These are phyloP conservation scores for Pseudoatta argentina DNA, from an alignment of 1,140 invertebrate species.

Conservation along the genomic window DNA sequence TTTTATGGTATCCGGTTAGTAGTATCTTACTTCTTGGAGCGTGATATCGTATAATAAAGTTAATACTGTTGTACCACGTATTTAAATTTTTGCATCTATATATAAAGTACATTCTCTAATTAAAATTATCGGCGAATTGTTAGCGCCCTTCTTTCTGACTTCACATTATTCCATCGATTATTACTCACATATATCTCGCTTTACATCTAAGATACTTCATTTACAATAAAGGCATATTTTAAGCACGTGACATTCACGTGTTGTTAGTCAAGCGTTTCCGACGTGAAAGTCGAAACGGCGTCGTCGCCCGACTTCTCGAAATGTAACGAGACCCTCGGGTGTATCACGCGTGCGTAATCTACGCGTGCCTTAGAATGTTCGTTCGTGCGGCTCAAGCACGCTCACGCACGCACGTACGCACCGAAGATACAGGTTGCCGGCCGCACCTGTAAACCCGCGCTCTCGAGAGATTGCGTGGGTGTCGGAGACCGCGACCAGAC, in stretches of 20 bases:
- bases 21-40: not conserved
- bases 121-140: not conserved
- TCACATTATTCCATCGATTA: not conserved
- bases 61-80: not conserved
- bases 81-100: not conserved
- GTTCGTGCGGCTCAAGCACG: constrained; percentile 65
- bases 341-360: constrained; percentile 63
- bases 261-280: constrained; percentile 41
- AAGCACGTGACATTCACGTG: constrained; percentile 31
- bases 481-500: constrained; percentile 79
- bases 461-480: constrained; percentile 79
- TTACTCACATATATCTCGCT: not conserved
- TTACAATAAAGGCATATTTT: constrained; percentile 33
- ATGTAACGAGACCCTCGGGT: constrained; percentile 70
- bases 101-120: not conserved
- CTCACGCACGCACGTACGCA: constrained; percentile 66
- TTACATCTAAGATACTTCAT: constrained; percentile 1
- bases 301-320: constrained; percentile 59
- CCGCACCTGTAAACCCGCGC: constrained; percentile 84
- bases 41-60: not conserved
- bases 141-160: not conserved
- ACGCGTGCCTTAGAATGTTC: constrained; percentile 54
- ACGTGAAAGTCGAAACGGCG: constrained; percentile 68
- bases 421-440: constrained; percentile 82
- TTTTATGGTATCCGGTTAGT: not conserved